phyloP scores from a whole-genome alignment of 2,888 invertebrate species.

The Lottia gigantea region DNA sequence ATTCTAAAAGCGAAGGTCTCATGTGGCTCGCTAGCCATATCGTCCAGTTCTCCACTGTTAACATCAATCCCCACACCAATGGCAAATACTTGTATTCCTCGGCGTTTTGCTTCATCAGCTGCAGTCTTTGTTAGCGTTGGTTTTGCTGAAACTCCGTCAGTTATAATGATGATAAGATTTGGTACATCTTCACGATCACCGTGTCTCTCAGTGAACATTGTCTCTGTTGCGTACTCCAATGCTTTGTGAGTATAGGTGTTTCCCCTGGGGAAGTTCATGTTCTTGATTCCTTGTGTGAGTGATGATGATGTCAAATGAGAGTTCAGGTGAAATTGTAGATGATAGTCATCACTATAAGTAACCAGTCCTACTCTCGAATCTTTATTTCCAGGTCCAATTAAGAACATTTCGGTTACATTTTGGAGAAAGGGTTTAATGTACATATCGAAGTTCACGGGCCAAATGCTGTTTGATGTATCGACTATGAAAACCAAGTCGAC shows the following conservation, averaged over 20 bases:
- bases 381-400: conserved; percentile 38
- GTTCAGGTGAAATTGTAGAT: conserved; percentile 43
- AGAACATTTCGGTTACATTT: conserved; percentile 42
- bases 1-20: neutral
- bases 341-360: conserved; percentile 43
- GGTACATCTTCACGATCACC: conserved; percentile 41
- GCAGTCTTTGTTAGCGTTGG: conserved; percentile 37
- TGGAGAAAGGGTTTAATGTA: conserved; percentile 47
- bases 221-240: conserved; percentile 35
- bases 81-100: neutral
- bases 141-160: conserved; percentile 58
- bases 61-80: neutral
- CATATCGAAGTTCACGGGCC: conserved; percentile 47
- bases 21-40: neutral
- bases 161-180: conserved; percentile 55
- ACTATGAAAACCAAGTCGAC: conserved; percentile 51
- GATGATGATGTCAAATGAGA: conserved; percentile 27
- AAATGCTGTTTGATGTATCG: conserved; percentile 56
- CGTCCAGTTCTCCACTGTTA: neutral
- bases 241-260: conserved; percentile 51
- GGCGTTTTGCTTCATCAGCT: conserved; percentile 33
- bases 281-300: conserved; percentile 32
- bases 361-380: conserved; percentile 48
- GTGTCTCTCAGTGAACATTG: conserved; percentile 37
- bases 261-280: conserved; percentile 34